These are phyloP conservation scores for Caenorhabditis becei DNA, from an alignment of 2,888 invertebrate genomes.

Conservation along the genomic window DNA sequence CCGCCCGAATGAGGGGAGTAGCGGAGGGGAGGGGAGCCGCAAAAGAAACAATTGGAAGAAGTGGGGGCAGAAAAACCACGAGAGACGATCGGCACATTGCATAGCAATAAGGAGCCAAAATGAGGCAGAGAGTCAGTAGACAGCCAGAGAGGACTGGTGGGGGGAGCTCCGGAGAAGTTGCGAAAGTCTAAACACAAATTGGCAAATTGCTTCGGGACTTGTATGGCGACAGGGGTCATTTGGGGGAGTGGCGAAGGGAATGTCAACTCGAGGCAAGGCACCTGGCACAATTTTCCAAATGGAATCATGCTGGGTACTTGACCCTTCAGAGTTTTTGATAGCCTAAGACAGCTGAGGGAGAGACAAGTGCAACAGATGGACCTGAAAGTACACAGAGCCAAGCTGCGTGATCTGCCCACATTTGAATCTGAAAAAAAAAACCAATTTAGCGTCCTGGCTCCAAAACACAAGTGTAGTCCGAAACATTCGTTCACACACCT, in stretches of 20 bases:
- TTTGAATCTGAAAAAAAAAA: too few species aligned
- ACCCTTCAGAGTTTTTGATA: too few species aligned
- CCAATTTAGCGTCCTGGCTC: too few species aligned
- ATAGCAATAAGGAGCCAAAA: conserved; percentile 43
- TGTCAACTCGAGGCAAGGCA: too few species aligned
- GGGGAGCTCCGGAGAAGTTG: conserved; percentile 17
- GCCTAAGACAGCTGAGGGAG: too few species aligned
- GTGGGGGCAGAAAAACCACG: conserved; percentile 5
- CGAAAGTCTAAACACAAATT: conserved; percentile 55
- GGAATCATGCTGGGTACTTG: too few species aligned
- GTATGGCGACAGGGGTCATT: neutral
- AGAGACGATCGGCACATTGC: conserved; percentile 47
- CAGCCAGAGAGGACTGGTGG: conserved; percentile 30
- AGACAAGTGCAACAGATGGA: too few species aligned
- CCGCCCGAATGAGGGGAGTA: neutral
- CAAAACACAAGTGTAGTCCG: too few species aligned
- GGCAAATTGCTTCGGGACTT: conserved; percentile 37
- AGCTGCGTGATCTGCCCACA: too few species aligned
- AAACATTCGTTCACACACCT: too few species aligned
- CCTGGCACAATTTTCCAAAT: too few species aligned
- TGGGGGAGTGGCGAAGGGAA: neutral
- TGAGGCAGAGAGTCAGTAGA: conserved; percentile 34
- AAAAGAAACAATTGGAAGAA: conserved; percentile 45
- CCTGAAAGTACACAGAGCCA: too few species aligned
- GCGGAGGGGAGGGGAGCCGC: neutral